Evolutionary conservation across 2,797 vertebrate species (phyloP), one percentile per base, ranked within the genome.

Genomic region (Psittacula echo): DNA sequence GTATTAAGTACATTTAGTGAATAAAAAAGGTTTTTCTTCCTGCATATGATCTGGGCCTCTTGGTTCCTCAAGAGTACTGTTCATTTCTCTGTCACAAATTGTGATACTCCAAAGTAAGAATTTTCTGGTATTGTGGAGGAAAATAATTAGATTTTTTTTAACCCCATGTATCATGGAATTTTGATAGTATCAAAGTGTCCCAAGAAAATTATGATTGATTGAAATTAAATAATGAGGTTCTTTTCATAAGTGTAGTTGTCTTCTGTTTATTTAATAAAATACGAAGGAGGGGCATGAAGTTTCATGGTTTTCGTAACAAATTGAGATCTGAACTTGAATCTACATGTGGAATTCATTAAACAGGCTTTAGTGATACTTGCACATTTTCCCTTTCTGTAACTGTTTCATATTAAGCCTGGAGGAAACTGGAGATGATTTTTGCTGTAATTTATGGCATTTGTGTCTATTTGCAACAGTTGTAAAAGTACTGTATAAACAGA

Each of bases 401-500:
- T 97, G 95, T 95, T 97, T 95, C 91, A 93, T 89, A 97, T 97
- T 97, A 97, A 97, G 85, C 64, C 73, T 93, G 37, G 77, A 96
- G 83, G 90, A 90, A 96, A 64, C 2, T 73, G 70, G 78, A 50
- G 94, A 97, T 96, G 85, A 87, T 88, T 95, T 97, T 95, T 73
- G 39, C 62, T 78, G 45, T 97, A 96, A 96, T 97, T 97, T 96
- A 96, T 96, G 74, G 68, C 91, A 93, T 97, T 97, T 97, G 76
- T 96, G 91, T 96, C 94, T 97, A 94, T 97, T 97, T 97, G 94
- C 41, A 97, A 95, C 94, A 96, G 95, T 96, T 97, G 87, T 96
- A 97, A 97, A 98, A 97, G 96, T 97, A 97, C 87, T 93, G 76
- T 94, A 93, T 95, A 97, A 97, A 97, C 94, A 97, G 95, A 96